Evolutionary conservation across 2,113 vertebrate genomes (phyloP), one percentile per base, ranked within the genome.

Genomic region (Patagioenas fasciata): DNA sequence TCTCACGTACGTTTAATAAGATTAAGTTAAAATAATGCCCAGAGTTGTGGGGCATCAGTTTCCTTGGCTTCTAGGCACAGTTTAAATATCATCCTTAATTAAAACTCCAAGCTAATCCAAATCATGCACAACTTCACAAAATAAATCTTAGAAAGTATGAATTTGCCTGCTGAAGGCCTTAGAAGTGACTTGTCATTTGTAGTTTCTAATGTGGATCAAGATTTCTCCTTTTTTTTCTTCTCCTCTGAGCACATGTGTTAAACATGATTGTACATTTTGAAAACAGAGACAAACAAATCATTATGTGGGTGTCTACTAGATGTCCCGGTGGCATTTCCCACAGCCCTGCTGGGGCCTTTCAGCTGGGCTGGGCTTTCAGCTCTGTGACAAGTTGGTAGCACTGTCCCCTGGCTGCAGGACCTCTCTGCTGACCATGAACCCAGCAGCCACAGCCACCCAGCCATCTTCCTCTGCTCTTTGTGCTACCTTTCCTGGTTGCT

Each of bases 41-140:
- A 24, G 48, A 88, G 75, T 60, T 74, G 42, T 60, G 23, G 12
- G 21, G 10, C 31, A 67, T 69, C 13, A 10, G 6, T 86, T 80
- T 93, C 10, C 24, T 91, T 61, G 21, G 26, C 17, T 82, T 85
- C 44, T 61, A 73, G 57, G 54, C 70, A 62, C 66, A 70, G 60
- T 15, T 66, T 91, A 95, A 96, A 91, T 25, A 85, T 20, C 64
- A 89, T 11, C 11, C 42, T 88, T 91, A 80, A 89, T 89, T 91
- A 89, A 95, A 89, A 40, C 36, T 31, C 53, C 24, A 85, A 34
- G 47, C 18, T 4, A 80, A 61, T 44, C 44, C 25, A 28, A 88
- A 89, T 75, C 18, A 89, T 50, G 17, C 89, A 10, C 29, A 85
- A n/a, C 54, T 53, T 85, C 66, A 34, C 15, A 38, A 62, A 83